Base-by-base conservation (phyloP, 2,113 vertebrate species). In the Oophaga pumilio region DNA sequence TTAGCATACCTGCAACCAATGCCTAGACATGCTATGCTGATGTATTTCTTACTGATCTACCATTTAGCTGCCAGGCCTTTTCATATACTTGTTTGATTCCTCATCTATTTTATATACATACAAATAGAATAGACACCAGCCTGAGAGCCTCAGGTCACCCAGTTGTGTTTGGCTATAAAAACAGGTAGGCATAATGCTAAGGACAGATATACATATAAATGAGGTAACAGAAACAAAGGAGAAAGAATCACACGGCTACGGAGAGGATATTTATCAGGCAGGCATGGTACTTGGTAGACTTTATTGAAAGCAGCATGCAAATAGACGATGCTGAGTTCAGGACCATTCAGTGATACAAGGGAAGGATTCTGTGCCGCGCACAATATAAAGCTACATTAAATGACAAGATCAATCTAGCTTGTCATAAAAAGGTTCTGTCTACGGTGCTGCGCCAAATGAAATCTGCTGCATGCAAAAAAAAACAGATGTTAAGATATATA, bases 371-470 rank as follows among this genome's bases (percentile, higher is more conserved):
- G 78, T 82, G 78, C 68, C 52, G 33, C 26, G 49, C 78, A 28
- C 66, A 82, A 81, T 87, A 87, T 87, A 74, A 73, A 82, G 80
- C 78, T 59, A 69, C 85, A 82, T 87, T 82, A 87, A 82, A 87
- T 87, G 86, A 87, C 86, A 87, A 82, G 73, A 82, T 82, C 86
- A 82, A 81, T 87, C 79, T 74, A 82, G 26, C 66, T 74, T 82
- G 78, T 82, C 78, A 87, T 87, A 87, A 76, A 77, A 79, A 87
- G 56, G 86, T 74, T 78, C 53, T 69, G 26, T 87, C 86, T 87
- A 78, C 9, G 66, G 66, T 62, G 24, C 43, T 28, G 77, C 68
- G 74, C 24, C 24, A 81, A 82, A 87, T 87, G 86, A 87, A 87
- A 74, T 60, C 64, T 59, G 28, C 68, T 82, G 86, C 68, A 87